Evolutionary conservation across 2,888 invertebrate genomes (phyloP), one percentile per base, ranked within the genome.

Genomic region (Linyphia triangularis): DNA sequence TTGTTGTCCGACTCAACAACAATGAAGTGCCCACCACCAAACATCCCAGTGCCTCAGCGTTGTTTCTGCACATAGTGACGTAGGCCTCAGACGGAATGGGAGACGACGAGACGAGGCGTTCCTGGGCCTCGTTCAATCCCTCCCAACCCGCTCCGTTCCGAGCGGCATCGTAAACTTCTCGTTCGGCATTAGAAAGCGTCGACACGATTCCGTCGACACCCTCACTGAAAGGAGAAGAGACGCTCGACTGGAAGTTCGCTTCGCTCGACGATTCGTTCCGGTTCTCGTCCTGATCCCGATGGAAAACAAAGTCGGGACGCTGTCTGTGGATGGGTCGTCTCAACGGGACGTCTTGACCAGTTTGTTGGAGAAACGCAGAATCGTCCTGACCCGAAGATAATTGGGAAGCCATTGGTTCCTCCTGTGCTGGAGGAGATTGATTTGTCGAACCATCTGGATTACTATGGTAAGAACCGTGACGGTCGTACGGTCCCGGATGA

Each of bases 61-160:
- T 89, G 30, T 89, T 88, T n/a, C 86, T 51, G 51, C 89, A 89
- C 72, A 79, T 84, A 9, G 90, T 90, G 2, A 90, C 90, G 40
- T 67, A 90, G 0, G 90, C 90, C 37, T 90, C 86, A 3, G 73
- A 57, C 7, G 67, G 2, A 33, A 82, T 81, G 7, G 37, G 24
- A 51, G 37, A 51, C 24, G 37, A 16, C 6, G 83, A 59, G 40
- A 19, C 57, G 2, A 70, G 2, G 10, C 69, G 33, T 26, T 61
- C 43, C 5, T 19, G 65, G 16, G 61, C 1, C 19, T 89, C 89
- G 13, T 33, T 28, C n/a, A 89, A 19, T 22, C 84, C 72, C 5
- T 89, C 89, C 83, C 83, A 88, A 6, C 82, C 83, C 7, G 88
- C 77, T 0, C 65, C 33, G 28, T 78, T 77, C 59, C 84, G 70